Percentiles rank a stretch among this genome's conserved stretches.
These are phyloP conservation scores for Habropoda laboriosa DNA, from an alignment of 1,140 invertebrate species.

Conservation along the genomic window DNA sequence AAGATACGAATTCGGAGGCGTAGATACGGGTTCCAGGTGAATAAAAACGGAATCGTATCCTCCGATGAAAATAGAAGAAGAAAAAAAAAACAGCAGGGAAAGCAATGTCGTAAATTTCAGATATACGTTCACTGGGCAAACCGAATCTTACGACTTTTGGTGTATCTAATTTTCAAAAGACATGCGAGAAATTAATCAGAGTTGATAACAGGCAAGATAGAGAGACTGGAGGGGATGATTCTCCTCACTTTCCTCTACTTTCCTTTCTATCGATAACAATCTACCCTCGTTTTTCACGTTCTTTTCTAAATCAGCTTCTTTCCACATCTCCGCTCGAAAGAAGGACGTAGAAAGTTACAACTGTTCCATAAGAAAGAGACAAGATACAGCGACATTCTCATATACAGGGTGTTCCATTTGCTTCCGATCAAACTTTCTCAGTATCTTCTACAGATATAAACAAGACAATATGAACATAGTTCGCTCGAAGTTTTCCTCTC, in stretches of 20 bases:
- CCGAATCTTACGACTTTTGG: not conserved
- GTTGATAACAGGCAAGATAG: not conserved
- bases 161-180: not conserved
- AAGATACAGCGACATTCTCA: too few relatives aligned
- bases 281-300: not conserved
- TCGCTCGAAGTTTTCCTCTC: too few relatives aligned
- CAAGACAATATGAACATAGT: too few relatives aligned
- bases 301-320: too few relatives aligned
- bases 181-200: not conserved
- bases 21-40: not conserved
- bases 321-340: too few relatives aligned
- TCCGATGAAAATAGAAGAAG: not conserved
- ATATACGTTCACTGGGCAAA: not conserved
- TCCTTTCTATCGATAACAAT: not conserved
- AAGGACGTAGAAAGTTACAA: too few relatives aligned
- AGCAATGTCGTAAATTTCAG: not conserved
- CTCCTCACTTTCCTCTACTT: not conserved
- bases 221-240: not conserved
- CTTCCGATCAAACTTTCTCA: too few relatives aligned
- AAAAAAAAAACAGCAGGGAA: not conserved
- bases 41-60: slow-evolving; percentile 2
- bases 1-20: not conserved
- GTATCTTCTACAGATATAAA: too few relatives aligned
- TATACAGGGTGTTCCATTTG: too few relatives aligned
- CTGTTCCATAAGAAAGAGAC: too few relatives aligned